Evolutionary conservation across 2,888 invertebrate species (phyloP), one percentile per base, ranked within the genome.

Genomic region (Dorcus parallelipipedus): DNA sequence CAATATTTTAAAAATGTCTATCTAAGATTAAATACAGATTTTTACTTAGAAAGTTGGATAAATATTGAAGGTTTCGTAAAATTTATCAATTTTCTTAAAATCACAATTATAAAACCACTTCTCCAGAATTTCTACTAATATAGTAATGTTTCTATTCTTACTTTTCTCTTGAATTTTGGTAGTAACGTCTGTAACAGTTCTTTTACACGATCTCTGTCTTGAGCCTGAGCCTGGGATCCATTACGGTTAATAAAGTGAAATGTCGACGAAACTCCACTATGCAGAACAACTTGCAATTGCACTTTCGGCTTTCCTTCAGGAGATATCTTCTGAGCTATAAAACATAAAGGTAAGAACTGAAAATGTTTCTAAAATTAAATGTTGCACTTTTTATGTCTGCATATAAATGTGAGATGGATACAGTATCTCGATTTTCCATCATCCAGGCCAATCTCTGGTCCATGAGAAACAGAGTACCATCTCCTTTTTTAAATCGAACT

Each of bases 251-350:
- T 91, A 79, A 99, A 99, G 75, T 98, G 98, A 82, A 99, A 99
- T 9, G 97, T 98, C 3, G 95, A 95, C 49, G 95, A 93, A 50
- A 91, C 87, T 20, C 94, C 95, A 81, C 94, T 95, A 69, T 97
- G 94, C 62, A 99, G 81, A 17, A 97, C 95, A 17, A 98, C 89
- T 83, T 99, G 99, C 10, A 99, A 82, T 77, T 99, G 99, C 55
- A 99, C 94, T 81, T 99, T 99, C 26, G 95, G 90, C 79, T 99
- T 99, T 26, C 95, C 96, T 70, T 90, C 96, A 0, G 98, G 97
- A 26, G 93, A 93, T 69, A 99, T 97, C 81, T 97, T 96, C 83
- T 99, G 98, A 56, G 78, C 78, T 78, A 64, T 49, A 74, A 65
- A 33, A 23, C 45, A 56, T 20, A 33, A 33, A 20, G 2, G 26